Evolutionary conservation across 2,797 vertebrate genomes (phyloP), one percentile per base, ranked within the genome.

Genomic region (Cirrhinus mrigala): DNA sequence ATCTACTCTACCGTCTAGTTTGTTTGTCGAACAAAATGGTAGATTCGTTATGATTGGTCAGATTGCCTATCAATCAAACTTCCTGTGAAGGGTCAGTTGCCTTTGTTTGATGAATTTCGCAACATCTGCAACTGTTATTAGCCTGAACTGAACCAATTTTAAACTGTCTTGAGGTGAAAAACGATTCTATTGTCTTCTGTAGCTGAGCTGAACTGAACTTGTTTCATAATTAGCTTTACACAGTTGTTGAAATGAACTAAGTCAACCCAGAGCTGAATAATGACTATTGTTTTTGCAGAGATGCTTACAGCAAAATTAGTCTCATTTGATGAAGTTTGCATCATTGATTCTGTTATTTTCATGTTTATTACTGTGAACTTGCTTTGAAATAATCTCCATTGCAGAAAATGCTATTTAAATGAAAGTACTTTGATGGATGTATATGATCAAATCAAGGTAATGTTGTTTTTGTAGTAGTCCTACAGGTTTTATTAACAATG

Each of bases 401-500:
- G 44, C 10, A 46, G 8, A 46, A 46, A 46, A 46, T 10, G 9
- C 44, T 46, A 46, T 46, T 9, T 10, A 10, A 46, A 9, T 10
- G 4, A 37, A 46, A 46, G 44, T 46, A 9, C 8, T 46, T 46
- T 46, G 44, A 46, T 8, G n/a, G 3, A 60, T 60, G 11, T 24
- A 60, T 8, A 9, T 58, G 56, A 9, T n/a, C 22, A 58, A 58
- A 58, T 58, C 22, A n/a, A 58, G 48, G 6, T 37, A 54, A 14
- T 54, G 46, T 50, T 29, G 14, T 29, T 50, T 74, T 16, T 54
- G 48, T 37, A 66, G 29, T 29, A 37, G 33, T 4, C 33, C 33
- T 37, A 66, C 64, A 66, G 29, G 64, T 66, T 66, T 29, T 15
- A 73, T 73, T 74, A 12, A n/a, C 40, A 70, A n/a, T 70, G 11